Evolutionary conservation across 2,797 vertebrate genomes (phyloP).

Genomic region (Trichosurus vulpecula): DNA sequence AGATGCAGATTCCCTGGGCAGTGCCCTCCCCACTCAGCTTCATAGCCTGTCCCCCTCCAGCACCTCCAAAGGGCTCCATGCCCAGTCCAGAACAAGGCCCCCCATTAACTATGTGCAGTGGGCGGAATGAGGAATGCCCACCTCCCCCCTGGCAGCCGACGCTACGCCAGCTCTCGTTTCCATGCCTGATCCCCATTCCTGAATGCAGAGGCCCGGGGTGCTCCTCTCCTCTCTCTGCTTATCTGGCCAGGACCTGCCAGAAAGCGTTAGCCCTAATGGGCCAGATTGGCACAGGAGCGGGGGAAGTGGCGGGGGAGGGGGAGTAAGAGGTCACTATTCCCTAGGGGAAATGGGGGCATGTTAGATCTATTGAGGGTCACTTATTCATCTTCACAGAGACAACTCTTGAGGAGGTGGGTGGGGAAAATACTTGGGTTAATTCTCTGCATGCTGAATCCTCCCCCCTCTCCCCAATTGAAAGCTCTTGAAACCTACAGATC

Average conservation of each 20-base stretch:
- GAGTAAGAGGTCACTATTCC: background rate
- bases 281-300: background rate
- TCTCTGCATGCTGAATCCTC: background rate
- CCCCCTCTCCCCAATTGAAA: background rate
- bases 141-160: background rate
- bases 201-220: conserved; percentile 42
- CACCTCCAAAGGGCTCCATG: background rate
- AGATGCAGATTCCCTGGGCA: background rate
- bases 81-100: conserved; percentile 45
- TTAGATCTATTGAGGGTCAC: background rate
- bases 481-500: background rate
- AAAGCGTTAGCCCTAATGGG: background rate
- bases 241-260: conserved; percentile 37
- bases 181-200: background rate
- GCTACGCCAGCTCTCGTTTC: background rate
- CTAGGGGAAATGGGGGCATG: background rate
- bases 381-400: background rate
- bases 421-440: conserved; percentile 5
- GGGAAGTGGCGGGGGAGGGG: background rate
- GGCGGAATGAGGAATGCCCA: conserved; percentile 45
- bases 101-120: conserved; percentile 26
- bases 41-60: background rate
- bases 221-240: background rate
- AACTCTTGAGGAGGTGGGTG: background rate
- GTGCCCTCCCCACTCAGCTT: accelerated